A percentile compares a stretch with the other conserved stretches of the same genome.
phyloP scores from a whole-genome alignment of 2,888 invertebrate species.

The Drosophila conformis region DNA sequence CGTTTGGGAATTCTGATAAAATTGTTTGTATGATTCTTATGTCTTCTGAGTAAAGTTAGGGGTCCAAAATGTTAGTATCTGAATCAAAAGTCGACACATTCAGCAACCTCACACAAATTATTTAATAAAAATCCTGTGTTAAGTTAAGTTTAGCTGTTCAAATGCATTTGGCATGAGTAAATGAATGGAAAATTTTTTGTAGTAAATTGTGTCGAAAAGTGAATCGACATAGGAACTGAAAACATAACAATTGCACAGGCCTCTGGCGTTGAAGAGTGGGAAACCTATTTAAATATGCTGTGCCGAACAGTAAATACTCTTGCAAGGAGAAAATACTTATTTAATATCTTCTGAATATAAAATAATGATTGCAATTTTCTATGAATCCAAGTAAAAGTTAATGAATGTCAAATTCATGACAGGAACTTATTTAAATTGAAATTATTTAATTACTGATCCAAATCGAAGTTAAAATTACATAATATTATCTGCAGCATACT shows the following conservation, averaged over 20 bases:
- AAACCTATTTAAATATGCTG: neutral
- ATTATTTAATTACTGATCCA: neutral
- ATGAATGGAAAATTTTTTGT: neutral
- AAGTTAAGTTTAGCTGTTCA: neutral
- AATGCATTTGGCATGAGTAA: constrained; percentile 2
- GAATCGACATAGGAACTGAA: constrained; percentile 59
- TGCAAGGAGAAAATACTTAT: neutral
- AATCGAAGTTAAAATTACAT: neutral
- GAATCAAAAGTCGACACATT: neutral
- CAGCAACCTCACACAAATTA: neutral
- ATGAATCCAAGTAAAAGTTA: neutral
- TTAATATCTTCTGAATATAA: neutral
- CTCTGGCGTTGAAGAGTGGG: neutral
- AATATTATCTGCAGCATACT: neutral
- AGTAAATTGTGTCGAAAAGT: constrained; percentile 57
- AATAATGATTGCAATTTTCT: neutral
- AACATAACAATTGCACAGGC: constrained; percentile 13
- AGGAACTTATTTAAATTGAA: neutral
- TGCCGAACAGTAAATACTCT: neutral
- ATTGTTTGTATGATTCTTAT: neutral
- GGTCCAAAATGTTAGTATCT: neutral
- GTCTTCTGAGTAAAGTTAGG: neutral
- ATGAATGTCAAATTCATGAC: neutral
- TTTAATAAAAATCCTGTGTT: neutral
- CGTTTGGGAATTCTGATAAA: neutral